Percentiles rank a stretch among this genome's conserved stretches.
Conservation (phyloP, 2,113 vertebrate species). For the Hippocampus abdominalis region DNA sequence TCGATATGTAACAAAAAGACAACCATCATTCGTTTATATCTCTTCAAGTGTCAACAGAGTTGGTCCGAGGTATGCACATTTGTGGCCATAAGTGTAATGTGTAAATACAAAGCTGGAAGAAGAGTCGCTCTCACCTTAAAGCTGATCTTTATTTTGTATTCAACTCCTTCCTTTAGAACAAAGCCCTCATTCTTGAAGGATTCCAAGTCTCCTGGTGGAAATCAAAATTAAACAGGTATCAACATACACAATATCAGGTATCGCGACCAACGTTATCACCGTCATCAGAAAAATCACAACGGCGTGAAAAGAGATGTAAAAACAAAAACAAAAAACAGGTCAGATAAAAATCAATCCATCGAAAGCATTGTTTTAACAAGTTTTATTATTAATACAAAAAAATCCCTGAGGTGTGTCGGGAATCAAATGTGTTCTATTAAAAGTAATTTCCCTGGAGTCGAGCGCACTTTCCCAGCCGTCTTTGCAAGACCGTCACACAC, state of each 20-base stretch:
- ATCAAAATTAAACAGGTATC: slow-evolving; percentile 2
- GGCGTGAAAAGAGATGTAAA: neutral
- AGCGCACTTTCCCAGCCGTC: neutral
- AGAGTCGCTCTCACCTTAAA: slow-evolving; percentile 78
- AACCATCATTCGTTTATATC: too few species aligned
- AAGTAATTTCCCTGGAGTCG: neutral
- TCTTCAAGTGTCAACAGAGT: neutral
- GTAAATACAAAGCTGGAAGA: neutral
- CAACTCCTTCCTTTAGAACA: slow-evolving; percentile 87
- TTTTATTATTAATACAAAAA: neutral
- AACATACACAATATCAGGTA: neutral
- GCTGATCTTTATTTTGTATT: slow-evolving; percentile 92
- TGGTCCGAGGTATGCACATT: neutral
- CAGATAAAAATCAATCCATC: neutral
- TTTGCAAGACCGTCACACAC: neutral
- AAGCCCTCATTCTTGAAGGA: slow-evolving; percentile 85
- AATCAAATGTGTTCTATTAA: neutral
- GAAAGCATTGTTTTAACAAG: neutral
- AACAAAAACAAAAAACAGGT: neutral
- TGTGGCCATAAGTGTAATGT: neutral
- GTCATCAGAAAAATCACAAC: neutral
- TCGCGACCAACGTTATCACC: neutral
- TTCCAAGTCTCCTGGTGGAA: slow-evolving; percentile 81
- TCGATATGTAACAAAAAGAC: too few species aligned
- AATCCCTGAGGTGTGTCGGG: neutral